phyloP scores from a whole-genome alignment of 2,113 vertebrate genomes.

The Centrocercus urophasianus region DNA sequence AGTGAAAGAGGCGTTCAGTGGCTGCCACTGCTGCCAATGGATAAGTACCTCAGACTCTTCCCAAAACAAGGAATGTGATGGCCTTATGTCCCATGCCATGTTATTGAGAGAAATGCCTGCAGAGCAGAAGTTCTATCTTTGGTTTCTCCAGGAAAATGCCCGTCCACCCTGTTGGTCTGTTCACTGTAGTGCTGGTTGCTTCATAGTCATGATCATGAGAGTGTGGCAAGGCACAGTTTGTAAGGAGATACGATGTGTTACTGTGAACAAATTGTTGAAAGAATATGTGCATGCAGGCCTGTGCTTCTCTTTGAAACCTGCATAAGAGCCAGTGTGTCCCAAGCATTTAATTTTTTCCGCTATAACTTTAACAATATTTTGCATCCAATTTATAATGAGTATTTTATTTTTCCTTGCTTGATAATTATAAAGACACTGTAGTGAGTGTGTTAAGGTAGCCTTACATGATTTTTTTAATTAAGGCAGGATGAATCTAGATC shows the following conservation, averaged over 20 bases:
- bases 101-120: neutral
- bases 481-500: neutral
- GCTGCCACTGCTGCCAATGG: neutral
- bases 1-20: neutral
- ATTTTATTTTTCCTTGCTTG: neutral
- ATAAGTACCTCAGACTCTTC: neutral
- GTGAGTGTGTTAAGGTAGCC: neutral
- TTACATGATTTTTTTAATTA: neutral
- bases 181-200: neutral
- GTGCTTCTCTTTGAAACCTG: neutral
- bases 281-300: neutral
- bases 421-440: neutral
- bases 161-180: neutral
- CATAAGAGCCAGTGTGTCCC: neutral
- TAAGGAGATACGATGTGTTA: neutral
- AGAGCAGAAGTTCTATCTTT: neutral
- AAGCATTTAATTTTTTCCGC: fast-evolving
- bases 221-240: neutral
- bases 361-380: no score
- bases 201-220: neutral
- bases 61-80: neutral
- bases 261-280: neutral
- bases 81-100: fast-evolving
- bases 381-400: no score
- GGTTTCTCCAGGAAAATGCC: neutral